Evolutionary conservation across 2,888 invertebrate genomes (phyloP).

Genomic region (Drosophila tanythrix): DNA sequence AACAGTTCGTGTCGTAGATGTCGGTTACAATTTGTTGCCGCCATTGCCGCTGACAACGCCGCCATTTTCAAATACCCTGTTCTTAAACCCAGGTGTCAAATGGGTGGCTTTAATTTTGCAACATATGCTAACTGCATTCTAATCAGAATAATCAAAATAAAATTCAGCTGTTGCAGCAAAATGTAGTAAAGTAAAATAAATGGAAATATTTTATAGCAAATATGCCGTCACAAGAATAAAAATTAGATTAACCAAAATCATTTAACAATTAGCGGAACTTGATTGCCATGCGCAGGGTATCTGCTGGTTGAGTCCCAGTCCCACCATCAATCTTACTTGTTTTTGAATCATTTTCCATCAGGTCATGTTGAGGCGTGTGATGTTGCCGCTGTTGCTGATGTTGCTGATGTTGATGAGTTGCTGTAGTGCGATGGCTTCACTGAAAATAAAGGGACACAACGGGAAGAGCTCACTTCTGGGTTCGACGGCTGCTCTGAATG

Average conservation of each 20-base stretch:
- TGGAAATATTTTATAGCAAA: not conserved
- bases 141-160: not conserved
- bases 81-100: not conserved
- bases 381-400: slow-evolving; percentile 28
- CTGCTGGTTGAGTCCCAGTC: not conserved
- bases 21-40: slow-evolving; percentile 50
- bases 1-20: slow-evolving; percentile 42
- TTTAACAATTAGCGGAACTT: not conserved
- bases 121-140: fast-evolving
- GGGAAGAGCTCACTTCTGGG: slow-evolving; percentile 3
- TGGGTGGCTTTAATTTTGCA: not conserved
- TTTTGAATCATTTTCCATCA: slow-evolving; percentile 65
- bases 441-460: slow-evolving; percentile 54
- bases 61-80: slow-evolving; percentile 14
- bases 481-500: slow-evolving; percentile 1
- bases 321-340: slow-evolving; percentile 12
- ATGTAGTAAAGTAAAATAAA: not conserved
- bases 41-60: slow-evolving; percentile 41
- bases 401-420: slow-evolving; percentile 21
- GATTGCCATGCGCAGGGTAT: not conserved
- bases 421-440: slow-evolving; percentile 15
- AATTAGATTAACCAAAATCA: not conserved
- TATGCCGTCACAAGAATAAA: not conserved
- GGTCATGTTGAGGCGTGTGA: slow-evolving; percentile 50
- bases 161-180: not conserved